Percentiles rank a stretch among this genome's conserved stretches.
Evolutionary conservation across 2,888 invertebrate species (phyloP).

Genomic region (Pseudococcus viburni): DNA sequence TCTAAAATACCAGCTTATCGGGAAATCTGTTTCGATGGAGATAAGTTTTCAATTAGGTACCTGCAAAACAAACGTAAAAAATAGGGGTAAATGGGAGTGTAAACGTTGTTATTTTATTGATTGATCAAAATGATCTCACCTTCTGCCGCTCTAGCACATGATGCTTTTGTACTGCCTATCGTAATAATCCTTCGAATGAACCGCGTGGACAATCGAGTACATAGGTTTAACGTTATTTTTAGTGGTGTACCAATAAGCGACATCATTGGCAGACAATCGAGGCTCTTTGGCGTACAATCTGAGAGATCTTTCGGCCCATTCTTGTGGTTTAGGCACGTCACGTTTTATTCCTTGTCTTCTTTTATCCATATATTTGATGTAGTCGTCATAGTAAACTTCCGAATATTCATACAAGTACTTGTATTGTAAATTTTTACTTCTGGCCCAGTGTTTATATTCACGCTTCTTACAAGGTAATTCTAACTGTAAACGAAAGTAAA

Average conservation of each 20-base stretch:
- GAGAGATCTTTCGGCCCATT: constrained; percentile 87
- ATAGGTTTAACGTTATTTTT: constrained; percentile 77
- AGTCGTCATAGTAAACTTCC: constrained; percentile 88
- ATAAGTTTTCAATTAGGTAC: background rate
- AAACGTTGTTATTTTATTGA: too few relatives aligned
- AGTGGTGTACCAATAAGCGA: constrained; percentile 68
- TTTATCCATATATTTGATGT: constrained; percentile 86
- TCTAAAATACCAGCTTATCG: background rate
- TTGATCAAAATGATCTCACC: background rate
- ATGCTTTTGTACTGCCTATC: constrained; percentile 77
- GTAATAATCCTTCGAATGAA: constrained; percentile 83
- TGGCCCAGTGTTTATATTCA: constrained; percentile 87
- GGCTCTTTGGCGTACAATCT: constrained; percentile 76
- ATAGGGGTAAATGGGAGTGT: too few relatives aligned
- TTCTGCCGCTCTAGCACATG: constrained; percentile 18
- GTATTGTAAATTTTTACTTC: constrained; percentile 87
- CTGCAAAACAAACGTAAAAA: background rate
- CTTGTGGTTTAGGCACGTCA: constrained; percentile 84
- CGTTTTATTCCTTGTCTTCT: constrained; percentile 78
- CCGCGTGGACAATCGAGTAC: constrained; percentile 80
- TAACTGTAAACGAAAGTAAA: constrained; percentile 59
- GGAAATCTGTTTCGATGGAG: background rate
- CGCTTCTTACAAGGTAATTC: constrained; percentile 70
- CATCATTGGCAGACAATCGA: constrained; percentile 67
- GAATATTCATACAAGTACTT: constrained; percentile 86